A percentile compares a stretch with the other conserved stretches of the same genome.
Evolutionary conservation across 92 coral and sea anemone genomes (phyloP).

Genomic region (Montipora capitata): DNA sequence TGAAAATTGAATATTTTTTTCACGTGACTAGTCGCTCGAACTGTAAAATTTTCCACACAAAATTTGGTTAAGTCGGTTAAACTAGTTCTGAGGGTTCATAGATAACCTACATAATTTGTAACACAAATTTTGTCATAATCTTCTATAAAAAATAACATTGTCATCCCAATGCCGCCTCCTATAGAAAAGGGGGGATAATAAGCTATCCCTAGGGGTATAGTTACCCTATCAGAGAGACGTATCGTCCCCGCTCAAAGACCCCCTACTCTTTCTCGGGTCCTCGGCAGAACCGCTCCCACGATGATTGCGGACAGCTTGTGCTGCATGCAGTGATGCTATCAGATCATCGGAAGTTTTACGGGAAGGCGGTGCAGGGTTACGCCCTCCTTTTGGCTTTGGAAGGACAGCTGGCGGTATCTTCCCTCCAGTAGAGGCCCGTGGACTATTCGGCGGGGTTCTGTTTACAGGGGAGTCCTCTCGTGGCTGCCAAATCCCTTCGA

Average conservation of each 20-base stretch:
- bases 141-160: not conserved
- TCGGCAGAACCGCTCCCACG: conserved; percentile 56
- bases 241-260: conserved; percentile 74
- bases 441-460: conserved; percentile 70
- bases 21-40: too few relatives aligned
- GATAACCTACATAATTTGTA: not conserved
- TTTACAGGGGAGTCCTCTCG: conserved; percentile 62
- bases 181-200: not conserved
- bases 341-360: conserved; percentile 78
- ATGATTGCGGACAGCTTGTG: conserved; percentile 85
- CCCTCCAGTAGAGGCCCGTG: conserved; percentile 62
- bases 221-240: conserved; percentile 48
- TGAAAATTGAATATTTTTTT: too few relatives aligned
- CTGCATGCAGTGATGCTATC: conserved; percentile 88
- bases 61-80: too few relatives aligned
- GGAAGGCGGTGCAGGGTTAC: conserved; percentile 79
- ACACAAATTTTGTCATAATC: too few relatives aligned
- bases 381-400: conserved; percentile 85
- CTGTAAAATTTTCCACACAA: too few relatives aligned
- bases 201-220: not conserved
- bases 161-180: not conserved
- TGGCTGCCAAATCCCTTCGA: conserved; percentile 77
- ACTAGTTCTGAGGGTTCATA: not conserved
- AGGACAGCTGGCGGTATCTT: conserved; percentile 89
- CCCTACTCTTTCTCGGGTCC: conserved; percentile 60